Evolutionary conservation across 2,113 vertebrate genomes (phyloP).

Genomic region (Apeltes quadracus): DNA sequence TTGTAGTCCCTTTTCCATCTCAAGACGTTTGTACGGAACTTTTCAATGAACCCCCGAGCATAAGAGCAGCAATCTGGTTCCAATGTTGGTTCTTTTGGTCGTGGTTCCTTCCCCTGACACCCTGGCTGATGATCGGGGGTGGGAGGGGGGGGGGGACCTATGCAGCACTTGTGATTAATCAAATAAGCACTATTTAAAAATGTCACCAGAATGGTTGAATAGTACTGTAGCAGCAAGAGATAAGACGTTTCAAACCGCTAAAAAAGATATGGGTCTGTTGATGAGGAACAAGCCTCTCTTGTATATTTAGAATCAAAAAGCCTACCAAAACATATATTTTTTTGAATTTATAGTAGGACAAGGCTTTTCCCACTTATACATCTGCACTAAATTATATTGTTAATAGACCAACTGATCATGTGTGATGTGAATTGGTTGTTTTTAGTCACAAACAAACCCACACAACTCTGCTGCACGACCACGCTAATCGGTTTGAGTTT

Average conservation of each 20-base stretch:
- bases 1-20: slow-evolving; percentile 49
- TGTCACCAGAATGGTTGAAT: not conserved
- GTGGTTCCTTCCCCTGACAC: not conserved
- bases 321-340: slow-evolving; percentile 9
- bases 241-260: not conserved
- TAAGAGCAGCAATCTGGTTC: not conserved
- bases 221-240: not conserved
- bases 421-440: not conserved
- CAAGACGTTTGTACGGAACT: slow-evolving; percentile 15
- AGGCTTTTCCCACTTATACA: not conserved
- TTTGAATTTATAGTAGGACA: not conserved
- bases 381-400: not conserved
- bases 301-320: not conserved
- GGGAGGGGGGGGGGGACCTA: too few species aligned
- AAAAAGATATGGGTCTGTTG: not conserved
- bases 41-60: not conserved
- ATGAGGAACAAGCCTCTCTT: not conserved
- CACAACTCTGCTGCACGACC: not conserved
- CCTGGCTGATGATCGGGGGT: not conserved
- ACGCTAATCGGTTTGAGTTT: not conserved
- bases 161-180: not conserved
- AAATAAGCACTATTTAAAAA: slow-evolving; percentile 12
- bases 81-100: not conserved
- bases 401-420: not conserved
- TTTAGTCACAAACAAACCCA: not conserved